These are phyloP conservation scores for Augochlora pura DNA, from an alignment of 1,140 invertebrate species.

Conservation along the genomic window DNA sequence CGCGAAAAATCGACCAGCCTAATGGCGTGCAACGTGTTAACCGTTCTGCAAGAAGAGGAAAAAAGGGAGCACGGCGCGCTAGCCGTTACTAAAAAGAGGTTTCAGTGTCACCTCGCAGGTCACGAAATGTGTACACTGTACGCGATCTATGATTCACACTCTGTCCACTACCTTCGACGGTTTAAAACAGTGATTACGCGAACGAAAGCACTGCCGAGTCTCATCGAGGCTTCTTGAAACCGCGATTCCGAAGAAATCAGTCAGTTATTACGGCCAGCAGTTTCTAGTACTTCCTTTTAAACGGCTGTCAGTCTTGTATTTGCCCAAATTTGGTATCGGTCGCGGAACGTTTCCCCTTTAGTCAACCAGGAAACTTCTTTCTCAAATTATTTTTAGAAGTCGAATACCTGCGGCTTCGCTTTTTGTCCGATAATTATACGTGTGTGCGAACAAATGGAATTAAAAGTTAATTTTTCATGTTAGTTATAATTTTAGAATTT, in stretches of 20 bases:
- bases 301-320: background rate
- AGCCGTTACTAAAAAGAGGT: constrained; percentile 26
- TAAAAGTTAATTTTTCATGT: too few species aligned
- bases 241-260: constrained; percentile 23
- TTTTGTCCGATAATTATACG: background rate
- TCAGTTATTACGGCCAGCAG: constrained; percentile 6
- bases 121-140: background rate
- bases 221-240: constrained; percentile 14
- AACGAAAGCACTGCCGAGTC: background rate
- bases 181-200: constrained; percentile 14
- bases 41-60: background rate
- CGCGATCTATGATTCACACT: constrained; percentile 32
- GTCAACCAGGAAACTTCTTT: constrained; percentile 11
- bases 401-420: background rate
- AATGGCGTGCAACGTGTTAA: constrained; percentile 30
- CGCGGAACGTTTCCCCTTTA: background rate
- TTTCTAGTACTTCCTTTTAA: constrained; percentile 13
- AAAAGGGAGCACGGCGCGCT: background rate
- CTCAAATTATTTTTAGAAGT: background rate
- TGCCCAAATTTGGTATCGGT: constrained; percentile 19
- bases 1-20: constrained; percentile 2
- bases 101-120: constrained; percentile 21
- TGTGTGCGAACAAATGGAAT: too few species aligned
- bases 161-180: background rate
- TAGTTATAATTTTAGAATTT: too few species aligned